These are phyloP conservation scores for Trachurus trachurus DNA, from an alignment of 2,797 vertebrate species.

Conservation along the genomic window DNA sequence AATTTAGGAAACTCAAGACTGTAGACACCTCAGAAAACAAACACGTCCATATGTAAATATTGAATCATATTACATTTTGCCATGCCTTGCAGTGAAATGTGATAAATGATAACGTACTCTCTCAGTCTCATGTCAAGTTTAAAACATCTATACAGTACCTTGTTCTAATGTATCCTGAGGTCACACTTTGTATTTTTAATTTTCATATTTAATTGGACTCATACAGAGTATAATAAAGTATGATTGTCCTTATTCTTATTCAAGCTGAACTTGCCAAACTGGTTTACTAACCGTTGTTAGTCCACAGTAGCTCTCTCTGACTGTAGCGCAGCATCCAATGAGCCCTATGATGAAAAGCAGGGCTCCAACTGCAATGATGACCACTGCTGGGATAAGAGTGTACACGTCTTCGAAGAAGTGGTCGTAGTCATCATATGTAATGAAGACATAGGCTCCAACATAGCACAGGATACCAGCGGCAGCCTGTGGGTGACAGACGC, in stretches of 20 bases:
- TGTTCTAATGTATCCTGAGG: background rate
- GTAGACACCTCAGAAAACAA: background rate
- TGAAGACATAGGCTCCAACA: constrained; percentile 97
- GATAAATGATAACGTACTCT: background rate
- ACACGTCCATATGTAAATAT: background rate
- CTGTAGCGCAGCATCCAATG: constrained; percentile 96
- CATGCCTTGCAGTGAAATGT: background rate
- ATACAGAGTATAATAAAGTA: background rate
- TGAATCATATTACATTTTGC: constrained; percentile 8
- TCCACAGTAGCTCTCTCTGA: constrained; percentile 94
- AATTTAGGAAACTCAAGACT: constrained; percentile 1
- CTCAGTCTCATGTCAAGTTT: background rate
- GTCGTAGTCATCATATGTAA: constrained; percentile 96
- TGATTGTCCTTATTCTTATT: background rate
- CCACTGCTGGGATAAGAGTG: constrained; percentile 93
- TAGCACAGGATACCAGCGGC: constrained; percentile 97
- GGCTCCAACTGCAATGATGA: constrained; percentile 93
- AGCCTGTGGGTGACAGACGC: constrained; percentile 82
- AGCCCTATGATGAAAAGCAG: constrained; percentile 96
- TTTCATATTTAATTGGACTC: background rate
- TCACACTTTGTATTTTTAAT: background rate
- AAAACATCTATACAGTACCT: background rate
- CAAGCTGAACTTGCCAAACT: background rate
- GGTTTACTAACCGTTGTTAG: constrained; percentile 90
- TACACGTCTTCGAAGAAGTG: constrained; percentile 98